phyloP scores from a whole-genome alignment of 2,888 invertebrate species.

The Agapetus fuscipes region DNA sequence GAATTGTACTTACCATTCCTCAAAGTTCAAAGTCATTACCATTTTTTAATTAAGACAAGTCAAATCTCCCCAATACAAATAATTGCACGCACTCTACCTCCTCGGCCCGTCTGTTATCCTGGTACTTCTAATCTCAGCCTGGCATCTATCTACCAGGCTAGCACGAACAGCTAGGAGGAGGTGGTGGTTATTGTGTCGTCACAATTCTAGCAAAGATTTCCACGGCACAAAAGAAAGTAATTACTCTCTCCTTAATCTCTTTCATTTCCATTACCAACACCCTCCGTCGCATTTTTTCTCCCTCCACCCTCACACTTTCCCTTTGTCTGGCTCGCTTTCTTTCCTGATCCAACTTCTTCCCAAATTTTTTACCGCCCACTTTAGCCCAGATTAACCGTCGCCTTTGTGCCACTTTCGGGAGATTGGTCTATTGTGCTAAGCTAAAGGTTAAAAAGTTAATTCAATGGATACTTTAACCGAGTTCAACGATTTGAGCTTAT shows the following conservation, averaged over 20 bases:
- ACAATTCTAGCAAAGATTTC: conserved; percentile 13
- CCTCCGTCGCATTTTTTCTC: conserved; percentile 16
- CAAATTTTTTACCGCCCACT: conserved; percentile 18
- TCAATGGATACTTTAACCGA: too few relatives aligned
- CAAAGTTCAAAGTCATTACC: too few relatives aligned
- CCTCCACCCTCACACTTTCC: conserved; percentile 6
- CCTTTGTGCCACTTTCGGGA: conserved; percentile 9
- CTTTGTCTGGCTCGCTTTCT: conserved; percentile 7
- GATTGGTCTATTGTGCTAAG: too few relatives aligned
- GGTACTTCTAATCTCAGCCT: too few relatives aligned
- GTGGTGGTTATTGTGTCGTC: conserved; percentile 8
- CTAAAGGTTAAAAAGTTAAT: too few relatives aligned
- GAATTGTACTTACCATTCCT: too few relatives aligned
- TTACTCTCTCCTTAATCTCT: conserved; percentile 21
- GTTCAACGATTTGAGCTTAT: too few relatives aligned
- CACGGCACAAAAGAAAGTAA: conserved; percentile 20
- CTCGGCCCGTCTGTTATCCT: too few relatives aligned
- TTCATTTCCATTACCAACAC: conserved; percentile 21
- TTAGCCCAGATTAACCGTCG: conserved; percentile 14
- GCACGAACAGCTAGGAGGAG: neutral
- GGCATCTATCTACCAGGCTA: too few relatives aligned
- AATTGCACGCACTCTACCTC: too few relatives aligned
- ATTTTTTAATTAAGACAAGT: too few relatives aligned
- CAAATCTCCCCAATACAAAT: too few relatives aligned
- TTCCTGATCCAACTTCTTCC: conserved; percentile 8